These are phyloP conservation scores for Zaprionus ghesquierei DNA, from an alignment of 1,140 invertebrate species.

Conservation along the genomic window DNA sequence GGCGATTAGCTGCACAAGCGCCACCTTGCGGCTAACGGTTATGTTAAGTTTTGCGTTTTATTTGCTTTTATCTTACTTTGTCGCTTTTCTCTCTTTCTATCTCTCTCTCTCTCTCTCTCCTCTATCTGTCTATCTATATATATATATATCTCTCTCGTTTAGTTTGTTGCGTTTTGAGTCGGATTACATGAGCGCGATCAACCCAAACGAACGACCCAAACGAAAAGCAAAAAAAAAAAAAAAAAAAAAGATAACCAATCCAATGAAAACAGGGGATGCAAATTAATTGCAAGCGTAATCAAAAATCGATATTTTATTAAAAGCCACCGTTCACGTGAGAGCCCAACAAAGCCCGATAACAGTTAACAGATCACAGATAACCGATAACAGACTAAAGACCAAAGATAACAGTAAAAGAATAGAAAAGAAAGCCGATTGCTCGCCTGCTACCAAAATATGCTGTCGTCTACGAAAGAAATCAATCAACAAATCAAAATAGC, in stretches of 20 bases:
- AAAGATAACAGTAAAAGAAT: background rate
- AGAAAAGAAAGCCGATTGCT: constrained; percentile 44
- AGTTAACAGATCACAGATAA: constrained; percentile 60
- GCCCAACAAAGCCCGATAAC: constrained; percentile 42
- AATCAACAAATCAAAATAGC: constrained; percentile 6
- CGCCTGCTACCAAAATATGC: constrained; percentile 68
- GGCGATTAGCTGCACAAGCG: constrained; percentile 19
- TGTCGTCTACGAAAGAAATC: constrained; percentile 48
- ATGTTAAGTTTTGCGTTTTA: constrained; percentile 13
- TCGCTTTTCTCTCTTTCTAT: constrained; percentile 30
- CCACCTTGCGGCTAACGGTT: constrained; percentile 29
- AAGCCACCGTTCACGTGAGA: constrained; percentile 48
- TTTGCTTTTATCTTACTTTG: constrained; percentile 30
- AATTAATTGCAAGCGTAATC: constrained; percentile 53
- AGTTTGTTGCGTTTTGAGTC: constrained; percentile 37
- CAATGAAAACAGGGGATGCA: constrained; percentile 61
- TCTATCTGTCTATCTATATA: background rate
- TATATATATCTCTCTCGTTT: constrained; percentile 23
- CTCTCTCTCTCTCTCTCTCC: constrained; percentile 20
- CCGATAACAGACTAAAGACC: constrained; percentile 28
- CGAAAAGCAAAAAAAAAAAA: constrained; percentile 10
- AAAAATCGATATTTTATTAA: constrained; percentile 81
- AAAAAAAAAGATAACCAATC: constrained; percentile 33
- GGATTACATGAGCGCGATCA: constrained; percentile 39
- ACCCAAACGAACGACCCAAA: constrained; percentile 12